Conservation (phyloP, 2,797 vertebrate species). For the Spondyliosoma cantharus region DNA sequence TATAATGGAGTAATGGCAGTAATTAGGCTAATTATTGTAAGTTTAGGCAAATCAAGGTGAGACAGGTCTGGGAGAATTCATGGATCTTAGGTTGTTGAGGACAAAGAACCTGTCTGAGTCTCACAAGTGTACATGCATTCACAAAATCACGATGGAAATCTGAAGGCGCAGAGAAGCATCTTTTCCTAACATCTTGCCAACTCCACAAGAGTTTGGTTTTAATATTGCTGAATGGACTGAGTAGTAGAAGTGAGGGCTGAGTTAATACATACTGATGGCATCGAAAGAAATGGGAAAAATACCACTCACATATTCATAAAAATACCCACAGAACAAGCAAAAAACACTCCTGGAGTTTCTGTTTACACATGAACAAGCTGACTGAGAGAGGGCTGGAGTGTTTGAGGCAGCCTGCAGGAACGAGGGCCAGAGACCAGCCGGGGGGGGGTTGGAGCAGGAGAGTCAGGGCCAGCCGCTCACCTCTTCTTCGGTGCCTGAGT, state of each 20-base stretch:
- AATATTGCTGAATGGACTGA: slow-evolving; percentile 65
- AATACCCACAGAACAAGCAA: slow-evolving; percentile 76
- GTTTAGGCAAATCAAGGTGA: slow-evolving; percentile 25
- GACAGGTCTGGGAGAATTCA: slow-evolving; percentile 15
- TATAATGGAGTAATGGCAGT: slow-evolving; percentile 28
- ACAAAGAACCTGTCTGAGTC: slow-evolving; percentile 43
- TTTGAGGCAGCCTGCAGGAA: slow-evolving; percentile 67
- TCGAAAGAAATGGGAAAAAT: slow-evolving; percentile 42
- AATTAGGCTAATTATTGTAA: slow-evolving; percentile 18
- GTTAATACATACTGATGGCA: slow-evolving; percentile 58
- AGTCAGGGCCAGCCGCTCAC: slow-evolving; percentile 81
- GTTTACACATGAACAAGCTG: slow-evolving; percentile 70
- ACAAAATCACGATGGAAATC: slow-evolving; percentile 59
- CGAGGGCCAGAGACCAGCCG: slow-evolving; percentile 40
- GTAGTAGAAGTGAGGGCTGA: slow-evolving; percentile 48
- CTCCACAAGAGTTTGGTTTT: slow-evolving; percentile 50
- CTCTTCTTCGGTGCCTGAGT: slow-evolving; percentile 94
- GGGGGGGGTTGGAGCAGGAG: slow-evolving; percentile 36
- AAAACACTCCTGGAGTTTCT: slow-evolving; percentile 66
- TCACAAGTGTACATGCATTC: slow-evolving; percentile 60
- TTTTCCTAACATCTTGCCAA: slow-evolving; percentile 38
- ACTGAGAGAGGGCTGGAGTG: slow-evolving; percentile 69
- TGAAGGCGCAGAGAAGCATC: slow-evolving; percentile 53
- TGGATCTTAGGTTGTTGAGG: slow-evolving; percentile 26
- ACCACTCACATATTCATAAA: slow-evolving; percentile 69